phyloP scores from a whole-genome alignment of 2,888 invertebrate genomes.

The Acanthosepion pharaonis region DNA sequence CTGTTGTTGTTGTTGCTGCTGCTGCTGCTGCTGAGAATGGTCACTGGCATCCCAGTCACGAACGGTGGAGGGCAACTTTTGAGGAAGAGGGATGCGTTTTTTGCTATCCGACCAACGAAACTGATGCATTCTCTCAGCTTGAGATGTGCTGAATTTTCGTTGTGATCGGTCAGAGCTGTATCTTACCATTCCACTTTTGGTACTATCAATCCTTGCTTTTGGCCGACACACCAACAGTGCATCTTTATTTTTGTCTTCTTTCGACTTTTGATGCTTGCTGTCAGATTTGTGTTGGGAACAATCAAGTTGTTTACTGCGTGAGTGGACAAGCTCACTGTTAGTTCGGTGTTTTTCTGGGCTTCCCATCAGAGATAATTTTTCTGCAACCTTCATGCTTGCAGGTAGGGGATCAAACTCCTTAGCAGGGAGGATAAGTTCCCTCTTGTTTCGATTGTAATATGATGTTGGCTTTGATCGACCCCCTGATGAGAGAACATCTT shows the following conservation, averaged over 20 bases:
- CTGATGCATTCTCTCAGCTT: conserved; percentile 21
- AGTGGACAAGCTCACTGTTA: background rate
- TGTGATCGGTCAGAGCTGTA: conserved; percentile 35
- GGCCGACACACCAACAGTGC: conserved; percentile 44
- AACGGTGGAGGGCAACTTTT: background rate
- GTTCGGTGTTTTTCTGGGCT: conserved; percentile 25
- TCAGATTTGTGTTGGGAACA: conserved; percentile 23
- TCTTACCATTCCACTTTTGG: background rate
- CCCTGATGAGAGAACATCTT: conserved; percentile 2
- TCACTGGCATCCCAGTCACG: conserved; percentile 33
- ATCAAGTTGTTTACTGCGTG: conserved; percentile 13
- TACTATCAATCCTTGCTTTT: conserved; percentile 17
- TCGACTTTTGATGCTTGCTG: background rate
- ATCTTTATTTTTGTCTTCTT: background rate
- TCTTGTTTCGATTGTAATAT: conserved; percentile 40
- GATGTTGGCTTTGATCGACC: background rate
- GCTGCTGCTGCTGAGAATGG: conserved; percentile 33
- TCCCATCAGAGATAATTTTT: conserved; percentile 37
- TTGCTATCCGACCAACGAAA: conserved; percentile 42
- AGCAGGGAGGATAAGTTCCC: conserved; percentile 43
- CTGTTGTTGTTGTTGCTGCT: background rate
- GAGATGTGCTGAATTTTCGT: conserved; percentile 16
- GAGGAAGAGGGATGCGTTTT: background rate
- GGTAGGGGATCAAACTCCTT: conserved; percentile 6
- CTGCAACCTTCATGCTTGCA: conserved; percentile 38